A percentile compares a stretch with the other conserved stretches of the same genome.
Conservation (phyloP, 2,888 invertebrate species). For the Agriotes lineatus region DNA sequence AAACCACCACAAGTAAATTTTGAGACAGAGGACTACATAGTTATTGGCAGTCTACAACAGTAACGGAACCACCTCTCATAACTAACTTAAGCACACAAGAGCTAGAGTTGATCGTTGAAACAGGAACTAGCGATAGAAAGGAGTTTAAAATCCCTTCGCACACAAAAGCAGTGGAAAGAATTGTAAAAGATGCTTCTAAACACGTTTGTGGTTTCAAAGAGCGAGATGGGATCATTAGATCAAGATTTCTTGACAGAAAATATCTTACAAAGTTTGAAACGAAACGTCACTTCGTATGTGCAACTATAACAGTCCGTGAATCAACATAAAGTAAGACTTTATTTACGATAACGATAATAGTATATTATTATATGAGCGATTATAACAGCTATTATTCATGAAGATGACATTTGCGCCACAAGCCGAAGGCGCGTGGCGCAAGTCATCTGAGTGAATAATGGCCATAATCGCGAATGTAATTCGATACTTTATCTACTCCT, state of each 20-base stretch:
- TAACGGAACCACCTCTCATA: no score
- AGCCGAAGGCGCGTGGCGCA: no score
- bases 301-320: no score
- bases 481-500: no score
- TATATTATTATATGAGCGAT: no score
- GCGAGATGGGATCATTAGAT: not conserved
- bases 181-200: not conserved
- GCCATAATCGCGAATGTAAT: no score
- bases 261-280: not conserved
- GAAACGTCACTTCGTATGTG: not conserved
- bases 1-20: not conserved
- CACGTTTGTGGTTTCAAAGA: conserved; percentile 1
- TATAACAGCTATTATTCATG: no score
- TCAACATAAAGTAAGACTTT: no score
- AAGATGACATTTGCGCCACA: no score
- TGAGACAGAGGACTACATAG: not conserved
- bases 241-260: not conserved
- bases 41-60: not conserved
- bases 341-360: no score
- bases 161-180: not conserved
- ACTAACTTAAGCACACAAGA: not conserved
- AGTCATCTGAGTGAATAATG: no score
- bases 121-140: not conserved
- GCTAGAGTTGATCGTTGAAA: not conserved
- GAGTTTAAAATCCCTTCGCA: no score